Evolutionary conservation across 2,888 invertebrate genomes (phyloP).

Genomic region (Stenotaenia linearis): DNA sequence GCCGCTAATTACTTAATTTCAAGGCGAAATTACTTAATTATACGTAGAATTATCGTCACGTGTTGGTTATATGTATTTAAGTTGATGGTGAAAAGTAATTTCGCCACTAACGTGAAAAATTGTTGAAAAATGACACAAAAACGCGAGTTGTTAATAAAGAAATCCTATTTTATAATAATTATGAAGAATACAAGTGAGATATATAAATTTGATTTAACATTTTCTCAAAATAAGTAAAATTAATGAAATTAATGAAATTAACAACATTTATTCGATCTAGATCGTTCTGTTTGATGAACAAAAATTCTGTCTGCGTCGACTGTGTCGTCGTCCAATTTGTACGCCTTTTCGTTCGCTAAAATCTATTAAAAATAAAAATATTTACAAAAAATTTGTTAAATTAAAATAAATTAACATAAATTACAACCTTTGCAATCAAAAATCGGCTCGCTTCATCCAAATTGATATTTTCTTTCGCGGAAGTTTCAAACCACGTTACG

Average conservation of each 20-base stretch:
- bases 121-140: no score
- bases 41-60: no score
- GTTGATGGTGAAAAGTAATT: no score
- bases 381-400: neutral
- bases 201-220: no score
- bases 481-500: slow-evolving; percentile 91
- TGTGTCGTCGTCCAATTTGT: neutral
- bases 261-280: neutral
- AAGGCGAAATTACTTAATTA: no score
- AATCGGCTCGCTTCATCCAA: slow-evolving; percentile 91
- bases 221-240: no score
- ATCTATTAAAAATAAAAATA: neutral
- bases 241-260: neutral
- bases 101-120: no score
- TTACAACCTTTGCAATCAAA: slow-evolving; percentile 76
- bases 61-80: no score
- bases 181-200: no score
- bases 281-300: neutral
- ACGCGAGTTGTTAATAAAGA: no score
- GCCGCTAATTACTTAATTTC: no score
- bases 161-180: no score
- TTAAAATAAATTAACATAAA: neutral
- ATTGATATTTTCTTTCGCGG: slow-evolving; percentile 92
- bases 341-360: neutral
- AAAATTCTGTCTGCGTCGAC: neutral